These are phyloP conservation scores for Pteronotus mesoamericanus DNA, from an alignment of 2,797 vertebrate species.

Conservation along the genomic window DNA sequence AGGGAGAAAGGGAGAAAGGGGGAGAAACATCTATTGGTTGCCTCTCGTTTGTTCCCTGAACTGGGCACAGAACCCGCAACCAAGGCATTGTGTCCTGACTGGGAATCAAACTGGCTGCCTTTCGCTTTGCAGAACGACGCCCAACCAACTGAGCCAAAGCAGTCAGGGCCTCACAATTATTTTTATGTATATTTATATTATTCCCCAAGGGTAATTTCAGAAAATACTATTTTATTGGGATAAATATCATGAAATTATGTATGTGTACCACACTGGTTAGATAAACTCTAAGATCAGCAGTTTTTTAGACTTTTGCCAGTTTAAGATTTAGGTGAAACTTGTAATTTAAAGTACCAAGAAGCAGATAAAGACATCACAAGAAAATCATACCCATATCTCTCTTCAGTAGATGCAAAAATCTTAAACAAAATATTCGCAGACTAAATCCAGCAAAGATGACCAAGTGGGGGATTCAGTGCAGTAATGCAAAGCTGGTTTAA, in stretches of 20 bases:
- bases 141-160: neutral
- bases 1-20: too few relatives aligned
- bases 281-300: neutral
- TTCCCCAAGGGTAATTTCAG: neutral
- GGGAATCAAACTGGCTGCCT: neutral
- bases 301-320: conserved; percentile 1
- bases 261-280: neutral
- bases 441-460: neutral
- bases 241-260: neutral
- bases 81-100: neutral
- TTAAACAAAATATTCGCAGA: neutral
- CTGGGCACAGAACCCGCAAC: neutral
- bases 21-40: neutral
- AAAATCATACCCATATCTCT: neutral
- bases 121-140: neutral
- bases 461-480: neutral
- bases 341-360: conserved; percentile 12
- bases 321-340: conserved; percentile 14
- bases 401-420: neutral
- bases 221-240: neutral
- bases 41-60: neutral
- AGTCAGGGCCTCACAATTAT: neutral
- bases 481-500: neutral
- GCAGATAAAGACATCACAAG: neutral
- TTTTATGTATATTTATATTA: conserved; percentile 32